phyloP scores from a whole-genome alignment of 1,140 invertebrate genomes.

The Drosophila nigromelanica region DNA sequence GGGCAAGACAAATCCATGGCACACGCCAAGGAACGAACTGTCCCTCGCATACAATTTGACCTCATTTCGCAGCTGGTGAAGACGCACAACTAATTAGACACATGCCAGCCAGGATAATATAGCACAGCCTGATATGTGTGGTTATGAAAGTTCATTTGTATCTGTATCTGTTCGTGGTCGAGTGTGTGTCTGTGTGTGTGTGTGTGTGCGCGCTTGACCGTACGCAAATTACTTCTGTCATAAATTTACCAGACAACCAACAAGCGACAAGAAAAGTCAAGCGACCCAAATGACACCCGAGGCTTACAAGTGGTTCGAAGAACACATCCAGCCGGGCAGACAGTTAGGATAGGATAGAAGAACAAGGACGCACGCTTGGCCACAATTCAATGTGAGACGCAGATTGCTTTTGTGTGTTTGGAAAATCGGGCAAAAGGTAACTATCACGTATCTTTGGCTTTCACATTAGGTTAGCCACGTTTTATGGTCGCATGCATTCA shows the following conservation, averaged over 20 bases:
- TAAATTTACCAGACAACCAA: slow-evolving; percentile 59
- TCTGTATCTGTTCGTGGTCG: slow-evolving; percentile 3
- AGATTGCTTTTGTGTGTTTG: slow-evolving; percentile 32
- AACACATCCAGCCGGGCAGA: slow-evolving; percentile 16
- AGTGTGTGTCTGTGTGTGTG: slow-evolving; percentile 32
- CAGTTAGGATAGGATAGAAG: slow-evolving; percentile 4
- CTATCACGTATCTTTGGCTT: slow-evolving; percentile 40
- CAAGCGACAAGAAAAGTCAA: slow-evolving; percentile 71
- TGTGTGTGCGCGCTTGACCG: slow-evolving; percentile 64
- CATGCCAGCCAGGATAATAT: slow-evolving; percentile 56
- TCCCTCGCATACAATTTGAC: slow-evolving; percentile 66
- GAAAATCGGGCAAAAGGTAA: slow-evolving; percentile 24
- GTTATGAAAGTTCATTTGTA: slow-evolving; percentile 46
- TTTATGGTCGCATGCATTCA: slow-evolving; percentile 61
- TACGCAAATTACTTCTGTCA: slow-evolving; percentile 82
- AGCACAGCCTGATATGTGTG: slow-evolving; percentile 39
- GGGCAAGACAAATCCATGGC: slow-evolving; percentile 66
- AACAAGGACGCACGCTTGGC: slow-evolving; percentile 27
- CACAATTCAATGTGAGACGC: slow-evolving; percentile 20
- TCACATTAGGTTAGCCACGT: slow-evolving; percentile 43
- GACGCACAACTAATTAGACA: slow-evolving; percentile 82
- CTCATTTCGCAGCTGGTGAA: slow-evolving; percentile 63
- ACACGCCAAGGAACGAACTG: slow-evolving; percentile 47
- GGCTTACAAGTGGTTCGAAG: slow-evolving; percentile 74
- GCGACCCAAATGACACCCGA: slow-evolving; percentile 64